Percentiles rank a stretch among this genome's conserved stretches.
Conservation (phyloP, 2,888 invertebrate species). For the Furcula furcula region DNA sequence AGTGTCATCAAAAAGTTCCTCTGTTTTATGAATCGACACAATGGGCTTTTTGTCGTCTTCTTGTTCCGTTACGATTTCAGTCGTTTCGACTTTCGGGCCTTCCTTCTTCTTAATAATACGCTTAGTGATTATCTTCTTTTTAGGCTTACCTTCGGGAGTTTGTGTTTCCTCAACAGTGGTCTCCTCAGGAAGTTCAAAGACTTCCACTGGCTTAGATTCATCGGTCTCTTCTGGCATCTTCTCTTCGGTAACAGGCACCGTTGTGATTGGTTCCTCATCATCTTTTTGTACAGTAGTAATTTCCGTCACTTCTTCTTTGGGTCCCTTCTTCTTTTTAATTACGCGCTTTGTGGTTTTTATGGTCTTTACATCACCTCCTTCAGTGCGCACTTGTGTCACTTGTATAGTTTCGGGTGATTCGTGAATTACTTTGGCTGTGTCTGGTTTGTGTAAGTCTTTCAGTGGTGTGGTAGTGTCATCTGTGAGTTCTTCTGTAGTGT, state of each 20-base stretch:
- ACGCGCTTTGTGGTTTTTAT: slow-evolving; percentile 22
- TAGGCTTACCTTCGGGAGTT: slow-evolving; percentile 17
- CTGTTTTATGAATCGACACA: slow-evolving; percentile 15
- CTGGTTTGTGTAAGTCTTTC: slow-evolving; percentile 31
- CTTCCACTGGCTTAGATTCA: not conserved
- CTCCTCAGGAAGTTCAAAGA: not conserved
- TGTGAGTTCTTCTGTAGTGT: slow-evolving; percentile 45
- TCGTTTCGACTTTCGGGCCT: slow-evolving; percentile 40
- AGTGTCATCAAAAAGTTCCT: slow-evolving; percentile 17
- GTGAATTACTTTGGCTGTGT: not conserved
- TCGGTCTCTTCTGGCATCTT: too few species aligned
- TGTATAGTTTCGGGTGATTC: slow-evolving; percentile 1
- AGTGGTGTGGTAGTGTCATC: slow-evolving; percentile 33
- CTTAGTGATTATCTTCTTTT: slow-evolving; percentile 36
- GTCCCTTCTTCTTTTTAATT: slow-evolving; percentile 54
- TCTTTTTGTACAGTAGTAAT: slow-evolving; percentile 52
- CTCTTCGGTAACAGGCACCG: too few species aligned
- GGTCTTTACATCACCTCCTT: slow-evolving; percentile 16
- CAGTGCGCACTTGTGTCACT: slow-evolving; percentile 13
- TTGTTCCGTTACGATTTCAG: slow-evolving; percentile 31
- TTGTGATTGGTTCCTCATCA: too few species aligned
- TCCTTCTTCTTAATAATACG: slow-evolving; percentile 40
- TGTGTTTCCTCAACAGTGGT: not conserved
- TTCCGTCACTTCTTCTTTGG: slow-evolving; percentile 52
- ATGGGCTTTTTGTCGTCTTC: slow-evolving; percentile 27